Evolutionary conservation across 2,113 vertebrate genomes (phyloP).

Genomic region (Tetrax tetrax): DNA sequence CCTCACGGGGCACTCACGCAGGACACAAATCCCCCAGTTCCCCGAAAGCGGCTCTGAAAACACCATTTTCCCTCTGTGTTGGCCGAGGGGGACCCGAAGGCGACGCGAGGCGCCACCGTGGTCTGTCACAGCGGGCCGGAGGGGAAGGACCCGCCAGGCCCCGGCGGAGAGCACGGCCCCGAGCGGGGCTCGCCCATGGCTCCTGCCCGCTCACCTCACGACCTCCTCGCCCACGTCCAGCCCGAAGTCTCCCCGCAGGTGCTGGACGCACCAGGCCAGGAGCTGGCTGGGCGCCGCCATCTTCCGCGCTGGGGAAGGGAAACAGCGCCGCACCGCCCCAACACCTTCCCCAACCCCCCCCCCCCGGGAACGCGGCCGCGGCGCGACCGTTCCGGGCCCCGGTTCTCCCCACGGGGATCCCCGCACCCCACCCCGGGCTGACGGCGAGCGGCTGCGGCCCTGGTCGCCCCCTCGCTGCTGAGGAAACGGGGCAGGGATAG

Average conservation of each 20-base stretch:
- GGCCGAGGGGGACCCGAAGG: too few relatives aligned
- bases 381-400: conserved; percentile 11
- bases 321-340: neutral
- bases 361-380: neutral
- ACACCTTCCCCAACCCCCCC: neutral
- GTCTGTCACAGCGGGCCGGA: neutral
- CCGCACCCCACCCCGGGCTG: too few relatives aligned
- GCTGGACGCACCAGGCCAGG: conserved; percentile 84
- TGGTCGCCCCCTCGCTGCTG: too few relatives aligned
- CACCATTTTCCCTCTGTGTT: fast-evolving
- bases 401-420: too few relatives aligned
- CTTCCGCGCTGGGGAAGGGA: conserved; percentile 39
- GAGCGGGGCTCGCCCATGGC: fast-evolving
- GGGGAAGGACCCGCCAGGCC: too few relatives aligned
- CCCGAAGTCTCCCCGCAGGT: conserved; percentile 83
- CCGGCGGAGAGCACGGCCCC: neutral
- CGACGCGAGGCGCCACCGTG: neutral
- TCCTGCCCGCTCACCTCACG: conserved; percentile 77
- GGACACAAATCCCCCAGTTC: too few relatives aligned
- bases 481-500: too few relatives aligned
- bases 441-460: neutral
- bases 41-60: neutral
- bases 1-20: neutral
- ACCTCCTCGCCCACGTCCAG: conserved; percentile 91
- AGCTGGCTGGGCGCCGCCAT: conserved; percentile 67